phyloP scores from a whole-genome alignment of 2,797 vertebrate genomes.

The Chiloscyllium punctatum region DNA sequence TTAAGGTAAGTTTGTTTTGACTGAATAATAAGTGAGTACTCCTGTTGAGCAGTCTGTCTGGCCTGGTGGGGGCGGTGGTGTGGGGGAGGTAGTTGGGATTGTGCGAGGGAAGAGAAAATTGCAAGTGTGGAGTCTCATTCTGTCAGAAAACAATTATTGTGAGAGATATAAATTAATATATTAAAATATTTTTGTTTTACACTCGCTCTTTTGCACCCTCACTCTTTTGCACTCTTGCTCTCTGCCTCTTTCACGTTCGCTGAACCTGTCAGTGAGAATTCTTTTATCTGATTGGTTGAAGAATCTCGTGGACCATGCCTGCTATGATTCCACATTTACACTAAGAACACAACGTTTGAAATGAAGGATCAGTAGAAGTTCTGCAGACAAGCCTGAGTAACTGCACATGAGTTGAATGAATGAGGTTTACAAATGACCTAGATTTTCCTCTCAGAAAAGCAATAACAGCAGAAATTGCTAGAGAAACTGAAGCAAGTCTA shows the following conservation, averaged over 20 bases:
- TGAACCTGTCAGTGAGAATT: background rate
- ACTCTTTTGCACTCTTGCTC: no score
- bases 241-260: no score
- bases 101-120: background rate
- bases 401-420: background rate
- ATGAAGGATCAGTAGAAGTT: no score
- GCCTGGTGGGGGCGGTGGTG: no score
- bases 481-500: no score
- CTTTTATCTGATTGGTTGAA: background rate
- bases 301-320: background rate
- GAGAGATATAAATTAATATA: background rate
- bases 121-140: background rate
- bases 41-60: background rate
- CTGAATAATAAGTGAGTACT: background rate
- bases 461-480: no score
- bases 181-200: background rate
- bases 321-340: background rate
- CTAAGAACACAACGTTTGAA: background rate
- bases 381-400: background rate
- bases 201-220: no score
- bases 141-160: background rate
- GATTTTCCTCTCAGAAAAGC: no score
- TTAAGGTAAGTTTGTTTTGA: background rate
- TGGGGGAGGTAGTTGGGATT: no score
- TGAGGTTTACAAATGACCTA: no score